Evolutionary conservation across 2,888 invertebrate genomes (phyloP).

Genomic region (Liodrosophila aerea): DNA sequence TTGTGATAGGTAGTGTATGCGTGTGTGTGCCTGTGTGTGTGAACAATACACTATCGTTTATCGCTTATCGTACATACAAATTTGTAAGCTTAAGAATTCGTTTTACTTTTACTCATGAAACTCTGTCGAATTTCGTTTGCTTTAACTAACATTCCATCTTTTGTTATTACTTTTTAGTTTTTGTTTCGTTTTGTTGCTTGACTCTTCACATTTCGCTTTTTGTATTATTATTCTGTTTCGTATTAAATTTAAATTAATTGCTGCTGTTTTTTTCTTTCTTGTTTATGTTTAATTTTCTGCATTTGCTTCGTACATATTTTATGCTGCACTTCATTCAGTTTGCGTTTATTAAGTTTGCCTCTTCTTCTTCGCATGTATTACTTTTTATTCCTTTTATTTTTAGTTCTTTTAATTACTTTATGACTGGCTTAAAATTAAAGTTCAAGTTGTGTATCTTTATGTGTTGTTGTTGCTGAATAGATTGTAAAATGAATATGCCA

Average conservation of each 20-base stretch:
- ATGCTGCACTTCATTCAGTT: slow-evolving; percentile 42
- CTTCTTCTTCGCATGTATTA: slow-evolving; percentile 31
- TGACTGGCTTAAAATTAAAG: slow-evolving; percentile 73
- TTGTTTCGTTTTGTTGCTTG: slow-evolving; percentile 30
- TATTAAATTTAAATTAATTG: slow-evolving; percentile 68
- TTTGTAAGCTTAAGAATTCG: slow-evolving; percentile 79
- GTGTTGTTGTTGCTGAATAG: slow-evolving; percentile 51
- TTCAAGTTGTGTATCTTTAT: slow-evolving; percentile 65
- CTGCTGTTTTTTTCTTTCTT: slow-evolving; percentile 43
- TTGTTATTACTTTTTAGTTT: slow-evolving; percentile 47
- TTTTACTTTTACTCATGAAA: slow-evolving; percentile 65
- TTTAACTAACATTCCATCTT: slow-evolving; percentile 62
- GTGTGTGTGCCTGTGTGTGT: slow-evolving; percentile 25
- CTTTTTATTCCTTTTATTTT: slow-evolving; percentile 54
- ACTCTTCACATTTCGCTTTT: slow-evolving; percentile 54
- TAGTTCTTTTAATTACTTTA: slow-evolving; percentile 54
- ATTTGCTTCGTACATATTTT: slow-evolving; percentile 46
- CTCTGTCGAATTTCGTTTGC: slow-evolving; percentile 43
- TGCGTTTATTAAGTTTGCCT: slow-evolving; percentile 52
- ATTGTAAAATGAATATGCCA: slow-evolving; percentile 62
- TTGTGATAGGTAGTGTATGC: slow-evolving; percentile 12
- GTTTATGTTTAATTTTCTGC: slow-evolving; percentile 23
- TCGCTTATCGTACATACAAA: slow-evolving; percentile 80
- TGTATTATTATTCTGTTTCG: slow-evolving; percentile 30
- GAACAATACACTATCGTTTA: slow-evolving; percentile 82